Evolutionary conservation across 2,797 vertebrate species (phyloP).

Genomic region (Phoebastria nigripes): DNA sequence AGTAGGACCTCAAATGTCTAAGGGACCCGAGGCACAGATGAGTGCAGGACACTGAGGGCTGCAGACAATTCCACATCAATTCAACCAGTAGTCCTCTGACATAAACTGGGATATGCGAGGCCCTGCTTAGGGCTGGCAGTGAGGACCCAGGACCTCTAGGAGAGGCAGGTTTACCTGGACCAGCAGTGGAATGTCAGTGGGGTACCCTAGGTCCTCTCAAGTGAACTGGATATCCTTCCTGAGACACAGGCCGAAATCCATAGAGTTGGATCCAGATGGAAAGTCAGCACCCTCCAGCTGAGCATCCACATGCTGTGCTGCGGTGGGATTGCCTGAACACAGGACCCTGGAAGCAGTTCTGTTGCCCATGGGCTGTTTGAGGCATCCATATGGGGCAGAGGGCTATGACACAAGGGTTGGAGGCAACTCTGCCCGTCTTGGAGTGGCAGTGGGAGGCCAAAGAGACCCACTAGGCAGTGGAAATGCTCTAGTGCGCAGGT

Average conservation of each 20-base stretch:
- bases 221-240: too few species aligned
- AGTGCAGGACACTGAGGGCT: not conserved
- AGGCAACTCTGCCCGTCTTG: not conserved
- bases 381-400: not conserved
- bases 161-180: not conserved
- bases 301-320: not conserved
- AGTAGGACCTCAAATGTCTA: not conserved
- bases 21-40: not conserved
- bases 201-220: not conserved
- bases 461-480: not conserved
- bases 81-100: too few species aligned
- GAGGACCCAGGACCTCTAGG: not conserved
- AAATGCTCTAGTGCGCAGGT: not conserved
- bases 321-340: not conserved
- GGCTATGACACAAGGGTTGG: not conserved
- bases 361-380: not conserved
- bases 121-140: not conserved
- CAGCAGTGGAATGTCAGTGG: not conserved
- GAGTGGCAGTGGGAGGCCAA: not conserved
- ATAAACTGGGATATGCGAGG: not conserved
- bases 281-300: not conserved
- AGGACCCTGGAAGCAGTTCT: not conserved
- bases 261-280: not conserved
- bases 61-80: not conserved
- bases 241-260: not conserved